Conservation (phyloP, 2,113 vertebrate species). For the Crotalus viridis region DNA sequence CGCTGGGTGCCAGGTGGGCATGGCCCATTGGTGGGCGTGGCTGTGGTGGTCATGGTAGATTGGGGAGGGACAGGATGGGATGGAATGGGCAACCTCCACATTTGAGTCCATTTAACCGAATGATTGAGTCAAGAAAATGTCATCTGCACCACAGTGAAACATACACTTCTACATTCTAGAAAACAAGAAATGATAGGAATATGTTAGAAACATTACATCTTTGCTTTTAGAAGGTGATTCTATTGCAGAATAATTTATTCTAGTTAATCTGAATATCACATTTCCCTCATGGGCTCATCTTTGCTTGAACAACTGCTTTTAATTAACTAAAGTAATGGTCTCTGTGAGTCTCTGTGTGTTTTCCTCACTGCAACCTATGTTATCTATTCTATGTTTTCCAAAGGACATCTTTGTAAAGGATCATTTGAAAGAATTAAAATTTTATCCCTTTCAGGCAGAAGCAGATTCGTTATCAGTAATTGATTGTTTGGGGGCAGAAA, state of each 20-base stretch:
- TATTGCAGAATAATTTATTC: constrained; percentile 68
- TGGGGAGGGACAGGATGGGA: too few relatives aligned
- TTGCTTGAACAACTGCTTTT: constrained; percentile 70
- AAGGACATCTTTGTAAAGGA: constrained; percentile 64
- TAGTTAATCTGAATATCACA: constrained; percentile 72
- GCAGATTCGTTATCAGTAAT: constrained; percentile 63
- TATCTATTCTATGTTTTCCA: constrained; percentile 62
- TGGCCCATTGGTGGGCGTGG: too few relatives aligned
- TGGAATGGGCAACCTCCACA: constrained; percentile 24
- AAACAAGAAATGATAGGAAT: constrained; percentile 70
- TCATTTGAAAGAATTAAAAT: constrained; percentile 69
- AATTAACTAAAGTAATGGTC: constrained; percentile 66
- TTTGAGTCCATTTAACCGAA: constrained; percentile 20
- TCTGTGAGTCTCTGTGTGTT: not conserved
- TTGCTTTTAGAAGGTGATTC: constrained; percentile 69
- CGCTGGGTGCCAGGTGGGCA: too few relatives aligned
- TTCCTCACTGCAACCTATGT: constrained; percentile 63
- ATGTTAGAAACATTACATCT: constrained; percentile 58
- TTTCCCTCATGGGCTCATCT: constrained; percentile 67
- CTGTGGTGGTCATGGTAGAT: too few relatives aligned
- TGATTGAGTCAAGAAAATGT: constrained; percentile 44
- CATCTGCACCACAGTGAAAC: constrained; percentile 29
- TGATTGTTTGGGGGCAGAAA: constrained; percentile 58
- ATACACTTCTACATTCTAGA: constrained; percentile 57
- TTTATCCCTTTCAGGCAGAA: constrained; percentile 64